Percentiles rank a stretch among this genome's conserved stretches.
phyloP scores from a whole-genome alignment of 2,113 vertebrate genomes.

The Tupaia chinensis region DNA sequence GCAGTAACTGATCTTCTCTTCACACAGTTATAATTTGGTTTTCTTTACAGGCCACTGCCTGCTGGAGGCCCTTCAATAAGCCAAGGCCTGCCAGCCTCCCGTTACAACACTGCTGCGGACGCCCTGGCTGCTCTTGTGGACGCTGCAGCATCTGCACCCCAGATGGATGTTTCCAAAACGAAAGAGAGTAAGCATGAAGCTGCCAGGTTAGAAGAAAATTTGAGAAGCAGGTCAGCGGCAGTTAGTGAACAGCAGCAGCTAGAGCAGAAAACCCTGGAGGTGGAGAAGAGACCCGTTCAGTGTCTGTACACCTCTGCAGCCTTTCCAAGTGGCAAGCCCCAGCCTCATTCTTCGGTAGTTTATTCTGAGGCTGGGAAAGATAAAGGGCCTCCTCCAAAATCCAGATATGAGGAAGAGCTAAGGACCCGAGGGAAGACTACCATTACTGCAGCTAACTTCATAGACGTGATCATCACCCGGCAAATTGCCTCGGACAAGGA shows the following conservation, averaged over 20 bases:
- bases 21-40: slow-evolving; percentile 64
- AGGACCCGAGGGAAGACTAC: slow-evolving; percentile 98
- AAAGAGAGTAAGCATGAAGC: slow-evolving; percentile 95
- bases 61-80: slow-evolving; percentile 88
- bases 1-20: neutral
- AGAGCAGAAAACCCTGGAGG: slow-evolving; percentile 89
- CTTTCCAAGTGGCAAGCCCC: slow-evolving; percentile 92
- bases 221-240: slow-evolving; percentile 89
- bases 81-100: slow-evolving; percentile 91
- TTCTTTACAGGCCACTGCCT: slow-evolving; percentile 89
- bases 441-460: slow-evolving; percentile 99
- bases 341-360: slow-evolving; percentile 88
- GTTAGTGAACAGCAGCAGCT: slow-evolving; percentile 90
- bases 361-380: slow-evolving; percentile 95
- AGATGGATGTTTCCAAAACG: slow-evolving; percentile 95
- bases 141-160: slow-evolving; percentile 95
- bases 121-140: slow-evolving; percentile 97
- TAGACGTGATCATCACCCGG: slow-evolving; percentile 99
- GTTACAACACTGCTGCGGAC: slow-evolving; percentile 96
- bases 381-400: slow-evolving; percentile 95
- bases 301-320: slow-evolving; percentile 88
- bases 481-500: slow-evolving; percentile 99
- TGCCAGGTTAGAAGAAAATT: slow-evolving; percentile 91
- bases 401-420: slow-evolving; percentile 98
- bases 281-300: slow-evolving; percentile 91